Evolutionary conservation across 2,888 invertebrate genomes (phyloP), one percentile per base, ranked within the genome.

Genomic region (Ceriagrion tenellum): DNA sequence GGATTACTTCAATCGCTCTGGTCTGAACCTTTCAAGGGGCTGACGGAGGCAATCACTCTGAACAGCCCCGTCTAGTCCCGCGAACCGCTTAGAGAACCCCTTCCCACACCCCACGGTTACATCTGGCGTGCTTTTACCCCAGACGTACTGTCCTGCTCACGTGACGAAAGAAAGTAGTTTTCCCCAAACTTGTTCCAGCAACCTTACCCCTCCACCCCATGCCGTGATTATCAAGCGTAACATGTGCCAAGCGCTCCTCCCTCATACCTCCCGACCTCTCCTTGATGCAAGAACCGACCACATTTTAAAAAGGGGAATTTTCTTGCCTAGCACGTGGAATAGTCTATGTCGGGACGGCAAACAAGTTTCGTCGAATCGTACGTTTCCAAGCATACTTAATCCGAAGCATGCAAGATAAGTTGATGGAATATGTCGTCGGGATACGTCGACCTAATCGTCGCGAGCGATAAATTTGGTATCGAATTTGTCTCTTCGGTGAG

Each of bases 151-250:
- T 40, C 91, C 40, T 91, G 91, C 63, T 63, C 91, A 91, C 91
- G 91, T 63, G 55, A 91, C 59, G 91, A 91, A 91, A 91, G 91
- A 91, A 91, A 91, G 91, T 91, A 69, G 91, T 63, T 91, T 69
- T 69, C 63, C 63, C 91, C 35, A 91, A 91, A 91, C 91, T 91
- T 69, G 91, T 63, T 91, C 91, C 40, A 35, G 56, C 59, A 90
- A 56, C 56, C 59, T 56, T 90, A 59, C 63, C 63, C 35, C 59
- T 20, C 30, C n/a, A 26, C 59, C 59, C 59, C 59, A 59, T 20
- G 47, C 30, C 30, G 63, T 23, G 91, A 63, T 91, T 91, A 91
- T 91, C 59, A 91, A 91, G 63, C 91, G 91, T 91, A 91, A 91
- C 91, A 91, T 91, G 91, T 91, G 91, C 30, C 56, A 13, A 63